Conservation (phyloP, 2,888 invertebrate genomes). For the Leptinotarsa juncta region DNA sequence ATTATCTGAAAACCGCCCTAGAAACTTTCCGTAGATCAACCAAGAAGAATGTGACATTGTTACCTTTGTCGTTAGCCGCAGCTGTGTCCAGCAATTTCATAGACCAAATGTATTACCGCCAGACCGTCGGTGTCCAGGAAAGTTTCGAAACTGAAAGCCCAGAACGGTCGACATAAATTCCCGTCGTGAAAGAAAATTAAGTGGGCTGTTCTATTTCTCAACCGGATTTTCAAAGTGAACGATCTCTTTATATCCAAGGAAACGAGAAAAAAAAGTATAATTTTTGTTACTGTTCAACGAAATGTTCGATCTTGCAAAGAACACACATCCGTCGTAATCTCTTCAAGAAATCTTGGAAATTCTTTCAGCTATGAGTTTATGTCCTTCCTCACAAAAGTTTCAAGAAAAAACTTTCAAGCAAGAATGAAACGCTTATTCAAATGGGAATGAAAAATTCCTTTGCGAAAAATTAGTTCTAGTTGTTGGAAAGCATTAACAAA, state of each 20-base stretch:
- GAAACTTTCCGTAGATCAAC: background rate
- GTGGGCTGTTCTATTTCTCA: conserved; percentile 4
- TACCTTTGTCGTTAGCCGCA: conserved; percentile 13
- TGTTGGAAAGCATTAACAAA: too few species aligned
- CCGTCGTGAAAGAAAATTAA: background rate
- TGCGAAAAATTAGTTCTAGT: too few species aligned
- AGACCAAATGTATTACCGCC: conserved; percentile 12
- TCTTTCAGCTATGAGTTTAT: too few species aligned
- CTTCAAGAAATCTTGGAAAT: background rate
- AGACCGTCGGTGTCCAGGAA: conserved; percentile 8
- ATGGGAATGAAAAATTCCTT: too few species aligned
- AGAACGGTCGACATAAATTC: conserved; percentile 7
- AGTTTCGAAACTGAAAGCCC: conserved; percentile 4
- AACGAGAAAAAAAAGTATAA: background rate
- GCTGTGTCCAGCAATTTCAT: conserved; percentile 12
- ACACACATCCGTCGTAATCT: background rate
- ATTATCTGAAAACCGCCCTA: background rate
- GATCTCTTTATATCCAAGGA: background rate
- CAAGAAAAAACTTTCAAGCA: too few species aligned
- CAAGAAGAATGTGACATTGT: background rate
- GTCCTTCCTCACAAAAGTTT: too few species aligned
- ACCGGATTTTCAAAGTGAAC: background rate
- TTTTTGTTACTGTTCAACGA: background rate
- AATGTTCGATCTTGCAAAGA: too few species aligned
- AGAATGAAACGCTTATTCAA: too few species aligned